A percentile compares a stretch with the other conserved stretches of the same genome.
phyloP scores from a whole-genome alignment of 2,888 invertebrate species.

The Volucella inanis region DNA sequence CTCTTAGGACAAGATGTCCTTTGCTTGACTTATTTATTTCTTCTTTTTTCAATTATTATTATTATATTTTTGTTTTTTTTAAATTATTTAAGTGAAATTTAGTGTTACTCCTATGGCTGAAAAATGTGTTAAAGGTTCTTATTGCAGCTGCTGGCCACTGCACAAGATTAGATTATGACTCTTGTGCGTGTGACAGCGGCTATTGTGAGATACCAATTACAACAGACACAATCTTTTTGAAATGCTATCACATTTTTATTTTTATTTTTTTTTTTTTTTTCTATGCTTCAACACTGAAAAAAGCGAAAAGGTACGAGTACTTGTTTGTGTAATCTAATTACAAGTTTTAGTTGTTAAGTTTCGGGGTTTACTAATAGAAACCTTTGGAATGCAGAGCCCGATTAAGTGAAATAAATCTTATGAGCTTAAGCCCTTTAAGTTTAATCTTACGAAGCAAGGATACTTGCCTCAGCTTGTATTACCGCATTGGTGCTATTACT shows the following conservation, averaged over 20 bases:
- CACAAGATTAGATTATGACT: conserved; percentile 97
- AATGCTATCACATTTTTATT: not conserved
- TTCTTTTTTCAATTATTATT: conserved; percentile 16
- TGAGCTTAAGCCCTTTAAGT: no score
- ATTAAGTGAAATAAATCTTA: no score
- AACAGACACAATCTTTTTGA: conserved; percentile 25
- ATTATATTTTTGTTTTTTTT: not conserved
- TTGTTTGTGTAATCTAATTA: no score
- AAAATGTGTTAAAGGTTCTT: conserved; percentile 83
- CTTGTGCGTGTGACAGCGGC: conserved; percentile 99
- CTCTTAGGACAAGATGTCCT: conserved; percentile 18
- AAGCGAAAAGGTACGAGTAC: no score
- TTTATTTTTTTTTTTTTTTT: not conserved
- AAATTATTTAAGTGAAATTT: conserved; percentile 47
- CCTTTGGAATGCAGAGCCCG: no score
- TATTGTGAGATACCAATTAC: conserved; percentile 89
- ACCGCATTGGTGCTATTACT: no score
- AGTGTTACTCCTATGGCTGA: not conserved
- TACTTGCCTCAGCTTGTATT: no score
- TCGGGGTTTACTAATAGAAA: no score
- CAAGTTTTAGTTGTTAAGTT: no score
- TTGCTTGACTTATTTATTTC: not conserved
- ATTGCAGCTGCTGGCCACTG: conserved; percentile 99
- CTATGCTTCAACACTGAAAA: no score
- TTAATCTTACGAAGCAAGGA: no score